Percentiles rank a stretch among this genome's conserved stretches.
Evolutionary conservation across 2,113 vertebrate genomes (phyloP).

Genomic region (Emydura subglobosa): DNA sequence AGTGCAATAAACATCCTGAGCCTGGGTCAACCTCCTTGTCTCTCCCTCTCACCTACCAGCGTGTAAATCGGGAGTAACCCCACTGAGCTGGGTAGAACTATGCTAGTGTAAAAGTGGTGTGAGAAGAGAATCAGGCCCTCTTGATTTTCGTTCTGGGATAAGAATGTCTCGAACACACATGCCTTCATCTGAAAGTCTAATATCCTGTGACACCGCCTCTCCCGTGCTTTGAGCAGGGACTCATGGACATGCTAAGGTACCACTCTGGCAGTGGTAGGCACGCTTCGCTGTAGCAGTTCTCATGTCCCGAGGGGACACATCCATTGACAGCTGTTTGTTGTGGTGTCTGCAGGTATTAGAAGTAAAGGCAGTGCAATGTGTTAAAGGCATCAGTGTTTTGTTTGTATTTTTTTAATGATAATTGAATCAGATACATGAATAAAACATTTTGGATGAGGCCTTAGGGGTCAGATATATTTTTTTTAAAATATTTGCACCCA

Average conservation of each 20-base stretch:
- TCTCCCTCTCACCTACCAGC: not conserved
- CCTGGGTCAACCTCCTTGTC: not conserved
- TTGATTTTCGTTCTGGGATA: not conserved
- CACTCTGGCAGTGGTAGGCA: no score
- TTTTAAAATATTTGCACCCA: slow-evolving; percentile 23
- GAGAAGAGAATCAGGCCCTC: not conserved
- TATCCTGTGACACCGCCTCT: not conserved
- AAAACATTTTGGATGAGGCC: slow-evolving; percentile 21
- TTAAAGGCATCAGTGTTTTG: not conserved
- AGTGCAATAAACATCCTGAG: not conserved
- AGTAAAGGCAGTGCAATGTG: rapidly evolving
- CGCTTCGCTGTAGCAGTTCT: not conserved
- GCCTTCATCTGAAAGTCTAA: not conserved
- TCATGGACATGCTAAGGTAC: not conserved
- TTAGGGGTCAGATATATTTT: slow-evolving; percentile 21
- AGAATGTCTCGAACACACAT: not conserved
- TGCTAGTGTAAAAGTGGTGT: not conserved
- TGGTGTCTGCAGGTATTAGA: rapidly evolving
- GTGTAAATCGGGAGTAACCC: not conserved
- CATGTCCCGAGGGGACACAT: not conserved
- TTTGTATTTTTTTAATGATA: slow-evolving; percentile 10
- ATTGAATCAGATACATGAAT: not conserved
- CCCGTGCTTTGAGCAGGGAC: not conserved
- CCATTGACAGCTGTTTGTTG: not conserved
- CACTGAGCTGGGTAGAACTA: not conserved